phyloP scores from a whole-genome alignment of 2,888 invertebrate genomes.

The Eupithecia exiguata region DNA sequence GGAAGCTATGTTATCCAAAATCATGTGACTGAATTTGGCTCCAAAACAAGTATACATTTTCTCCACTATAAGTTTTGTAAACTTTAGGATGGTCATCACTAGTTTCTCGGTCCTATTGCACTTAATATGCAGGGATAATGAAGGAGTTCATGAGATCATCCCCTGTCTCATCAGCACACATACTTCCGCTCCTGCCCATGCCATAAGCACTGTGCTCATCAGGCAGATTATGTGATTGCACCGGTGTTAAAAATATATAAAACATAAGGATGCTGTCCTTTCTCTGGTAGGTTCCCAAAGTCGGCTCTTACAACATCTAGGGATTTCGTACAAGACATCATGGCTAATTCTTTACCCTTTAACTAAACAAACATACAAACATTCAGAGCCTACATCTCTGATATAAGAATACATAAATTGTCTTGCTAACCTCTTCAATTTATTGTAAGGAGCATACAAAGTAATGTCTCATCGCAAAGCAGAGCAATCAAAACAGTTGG shows the following conservation, averaged over 20 bases:
- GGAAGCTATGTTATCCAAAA: background rate
- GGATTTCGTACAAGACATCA: background rate
- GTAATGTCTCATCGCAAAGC: background rate
- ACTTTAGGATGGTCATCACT: background rate
- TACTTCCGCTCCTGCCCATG: background rate
- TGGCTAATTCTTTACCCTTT: background rate
- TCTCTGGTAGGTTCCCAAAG: background rate
- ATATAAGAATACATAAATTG: background rate
- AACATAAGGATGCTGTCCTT: background rate
- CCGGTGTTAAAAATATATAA: too few species aligned
- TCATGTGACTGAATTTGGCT: background rate
- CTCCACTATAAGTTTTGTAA: background rate
- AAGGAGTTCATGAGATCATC: background rate
- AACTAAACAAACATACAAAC: background rate
- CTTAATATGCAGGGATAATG: background rate
- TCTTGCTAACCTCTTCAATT: background rate
- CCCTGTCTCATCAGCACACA: background rate
- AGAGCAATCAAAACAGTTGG: background rate
- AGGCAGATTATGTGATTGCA: background rate
- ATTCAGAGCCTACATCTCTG: background rate
- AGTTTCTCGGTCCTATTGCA: background rate
- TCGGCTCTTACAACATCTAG: background rate
- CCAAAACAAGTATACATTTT: background rate
- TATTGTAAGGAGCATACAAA: background rate
- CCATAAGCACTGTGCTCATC: background rate